A percentile compares a stretch with the other conserved stretches of the same genome.
Evolutionary conservation across 2,797 vertebrate genomes (phyloP).

Genomic region (Poeciliopsis gracilis): DNA sequence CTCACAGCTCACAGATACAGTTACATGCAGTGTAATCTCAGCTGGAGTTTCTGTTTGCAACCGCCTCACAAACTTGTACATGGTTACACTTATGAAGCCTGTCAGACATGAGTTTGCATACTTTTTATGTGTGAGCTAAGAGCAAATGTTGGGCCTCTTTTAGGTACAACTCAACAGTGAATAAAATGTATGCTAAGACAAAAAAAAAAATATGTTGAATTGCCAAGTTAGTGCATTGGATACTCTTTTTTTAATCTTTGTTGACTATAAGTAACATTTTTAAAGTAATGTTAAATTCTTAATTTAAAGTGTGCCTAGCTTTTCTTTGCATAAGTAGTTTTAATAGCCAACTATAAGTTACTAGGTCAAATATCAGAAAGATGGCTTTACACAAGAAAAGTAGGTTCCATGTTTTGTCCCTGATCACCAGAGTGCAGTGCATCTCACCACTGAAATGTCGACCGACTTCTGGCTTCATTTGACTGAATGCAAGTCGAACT

Average conservation of each 20-base stretch:
- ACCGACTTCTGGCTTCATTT: conserved; percentile 59
- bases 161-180: neutral
- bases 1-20: conserved; percentile 82
- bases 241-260: neutral
- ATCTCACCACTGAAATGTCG: conserved; percentile 51
- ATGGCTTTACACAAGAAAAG: conserved; percentile 39
- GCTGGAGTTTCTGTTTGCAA: conserved; percentile 90
- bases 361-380: conserved; percentile 51
- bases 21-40: conserved; percentile 89
- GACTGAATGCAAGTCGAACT: conserved; percentile 43
- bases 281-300: conserved; percentile 31
- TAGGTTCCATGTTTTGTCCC: conserved; percentile 56
- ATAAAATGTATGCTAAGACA: conserved; percentile 13
- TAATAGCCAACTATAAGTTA: conserved; percentile 68
- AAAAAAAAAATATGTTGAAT: conserved; percentile 4
- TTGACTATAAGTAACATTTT: conserved; percentile 1
- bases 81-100: conserved; percentile 28
- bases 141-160: neutral
- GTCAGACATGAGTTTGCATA: conserved; percentile 10
- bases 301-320: conserved; percentile 9
- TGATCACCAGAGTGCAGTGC: conserved; percentile 46
- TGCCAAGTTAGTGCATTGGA: conserved; percentile 12
- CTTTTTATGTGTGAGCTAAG: neutral
- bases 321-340: conserved; percentile 53
- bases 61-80: conserved; percentile 78